These are phyloP conservation scores for Hexactinellida sp. DNA, from an alignment of 37 sponge, comb jelly and placozoan species.

Conservation along the genomic window DNA sequence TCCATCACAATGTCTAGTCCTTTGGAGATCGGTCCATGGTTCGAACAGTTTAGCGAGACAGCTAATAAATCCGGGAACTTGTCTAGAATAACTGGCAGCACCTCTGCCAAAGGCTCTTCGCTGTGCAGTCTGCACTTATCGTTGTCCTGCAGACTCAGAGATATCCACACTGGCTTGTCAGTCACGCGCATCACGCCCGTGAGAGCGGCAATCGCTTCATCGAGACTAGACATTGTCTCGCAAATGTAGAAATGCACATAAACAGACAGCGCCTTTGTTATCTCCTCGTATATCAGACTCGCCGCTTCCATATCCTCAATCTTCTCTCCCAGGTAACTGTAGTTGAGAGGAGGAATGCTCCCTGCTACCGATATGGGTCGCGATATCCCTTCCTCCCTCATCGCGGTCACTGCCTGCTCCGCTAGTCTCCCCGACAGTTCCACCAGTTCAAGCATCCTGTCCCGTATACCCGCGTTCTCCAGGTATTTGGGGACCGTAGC, in stretches of 20 bases:
- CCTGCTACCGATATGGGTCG: background rate
- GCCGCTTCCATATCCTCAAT: conserved; percentile 1
- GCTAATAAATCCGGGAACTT: background rate
- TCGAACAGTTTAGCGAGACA: background rate
- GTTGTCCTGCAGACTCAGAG: background rate
- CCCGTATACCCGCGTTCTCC: background rate
- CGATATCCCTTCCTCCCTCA: background rate
- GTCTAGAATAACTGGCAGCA: background rate
- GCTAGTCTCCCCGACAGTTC: background rate
- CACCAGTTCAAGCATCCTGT: background rate
- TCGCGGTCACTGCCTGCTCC: background rate
- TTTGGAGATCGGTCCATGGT: background rate
- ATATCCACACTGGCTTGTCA: background rate
- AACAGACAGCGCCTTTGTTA: background rate
- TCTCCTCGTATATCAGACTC: background rate
- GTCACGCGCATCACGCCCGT: background rate
- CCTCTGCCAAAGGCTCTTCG: background rate
- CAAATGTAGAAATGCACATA: background rate
- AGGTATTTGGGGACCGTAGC: background rate
- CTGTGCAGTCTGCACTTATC: background rate
- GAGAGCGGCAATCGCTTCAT: background rate
- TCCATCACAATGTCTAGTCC: background rate
- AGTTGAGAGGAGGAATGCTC: conserved; percentile 6
- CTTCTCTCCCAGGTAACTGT: background rate
- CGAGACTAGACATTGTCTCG: conserved; percentile 7